phyloP scores from a whole-genome alignment of 1,140 invertebrate genomes.

The Neuroterus valhalla region DNA sequence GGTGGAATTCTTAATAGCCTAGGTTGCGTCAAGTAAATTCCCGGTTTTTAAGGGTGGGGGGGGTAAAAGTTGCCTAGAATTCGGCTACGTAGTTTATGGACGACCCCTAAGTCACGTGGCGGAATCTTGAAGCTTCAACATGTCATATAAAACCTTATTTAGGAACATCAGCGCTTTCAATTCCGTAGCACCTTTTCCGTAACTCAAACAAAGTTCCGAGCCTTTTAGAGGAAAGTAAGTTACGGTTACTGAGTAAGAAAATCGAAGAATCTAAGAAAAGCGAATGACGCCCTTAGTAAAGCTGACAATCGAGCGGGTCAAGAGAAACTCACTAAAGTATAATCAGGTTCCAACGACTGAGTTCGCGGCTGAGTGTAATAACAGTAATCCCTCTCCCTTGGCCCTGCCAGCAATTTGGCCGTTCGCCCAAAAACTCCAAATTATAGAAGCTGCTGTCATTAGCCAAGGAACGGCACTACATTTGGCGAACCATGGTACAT shows the following conservation, averaged over 20 bases:
- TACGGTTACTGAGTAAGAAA: constrained; percentile 43
- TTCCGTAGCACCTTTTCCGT: too few species aligned
- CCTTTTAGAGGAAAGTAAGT: constrained; percentile 40
- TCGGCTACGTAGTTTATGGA: too few species aligned
- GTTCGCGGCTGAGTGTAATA: constrained; percentile 71
- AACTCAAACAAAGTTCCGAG: constrained; percentile 29
- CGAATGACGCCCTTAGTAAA: constrained; percentile 24
- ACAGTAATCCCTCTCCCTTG: constrained; percentile 71
- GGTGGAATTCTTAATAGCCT: too few species aligned
- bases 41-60: too few species aligned
- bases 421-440: constrained; percentile 73
- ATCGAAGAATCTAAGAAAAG: constrained; percentile 54
- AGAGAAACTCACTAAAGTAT: constrained; percentile 70
- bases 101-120: too few species aligned
- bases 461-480: constrained; percentile 58
- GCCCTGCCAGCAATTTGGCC: constrained; percentile 68
- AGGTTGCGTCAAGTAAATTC: too few species aligned
- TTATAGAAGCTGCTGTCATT: constrained; percentile 75
- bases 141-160: too few species aligned
- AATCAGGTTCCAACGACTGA: constrained; percentile 71
- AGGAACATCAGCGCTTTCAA: too few species aligned
- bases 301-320: constrained; percentile 67
- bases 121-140: too few species aligned
- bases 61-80: too few species aligned
- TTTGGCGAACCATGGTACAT: constrained; percentile 66